Percentiles rank a stretch among this genome's conserved stretches.
Evolutionary conservation across 1,140 invertebrate genomes (phyloP).

Genomic region (Stratiolaelaps scimitus): DNA sequence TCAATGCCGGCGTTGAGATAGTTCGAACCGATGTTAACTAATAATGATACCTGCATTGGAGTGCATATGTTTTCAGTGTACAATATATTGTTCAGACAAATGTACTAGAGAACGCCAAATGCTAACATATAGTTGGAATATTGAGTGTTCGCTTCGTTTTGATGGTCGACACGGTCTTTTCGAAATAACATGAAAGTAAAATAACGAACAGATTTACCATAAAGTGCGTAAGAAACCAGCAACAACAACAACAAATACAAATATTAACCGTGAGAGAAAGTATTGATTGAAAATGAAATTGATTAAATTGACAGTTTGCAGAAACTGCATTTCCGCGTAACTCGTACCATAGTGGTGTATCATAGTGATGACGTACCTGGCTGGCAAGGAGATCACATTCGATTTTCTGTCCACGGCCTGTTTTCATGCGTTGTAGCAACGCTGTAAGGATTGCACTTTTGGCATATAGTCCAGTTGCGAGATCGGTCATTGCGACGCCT

Average conservation of each 20-base stretch:
- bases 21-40: slow-evolving; percentile 79
- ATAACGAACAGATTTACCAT: not conserved
- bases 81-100: not conserved
- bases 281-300: too few species aligned
- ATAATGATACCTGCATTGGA: slow-evolving; percentile 51
- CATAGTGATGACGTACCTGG: slow-evolving; percentile 45
- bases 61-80: slow-evolving; percentile 23
- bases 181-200: not conserved
- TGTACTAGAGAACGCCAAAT: not conserved
- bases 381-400: slow-evolving; percentile 86
- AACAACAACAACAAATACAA: too few species aligned
- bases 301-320: too few species aligned
- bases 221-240: too few species aligned
- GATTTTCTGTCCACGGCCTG: slow-evolving; percentile 75
- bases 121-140: not conserved
- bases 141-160: not conserved
- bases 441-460: slow-evolving; percentile 91
- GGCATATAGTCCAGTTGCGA: slow-evolving; percentile 82
- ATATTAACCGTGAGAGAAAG: too few species aligned
- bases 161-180: not conserved
- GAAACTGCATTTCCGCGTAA: too few species aligned
- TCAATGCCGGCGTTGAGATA: slow-evolving; percentile 71
- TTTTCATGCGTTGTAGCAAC: slow-evolving; percentile 59
- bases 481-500: slow-evolving; percentile 82
- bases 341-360: not conserved